Percentiles rank a stretch among this genome's conserved stretches.
These are phyloP conservation scores for Pollenia amentaria DNA, from an alignment of 2,888 invertebrate species.

Conservation along the genomic window DNA sequence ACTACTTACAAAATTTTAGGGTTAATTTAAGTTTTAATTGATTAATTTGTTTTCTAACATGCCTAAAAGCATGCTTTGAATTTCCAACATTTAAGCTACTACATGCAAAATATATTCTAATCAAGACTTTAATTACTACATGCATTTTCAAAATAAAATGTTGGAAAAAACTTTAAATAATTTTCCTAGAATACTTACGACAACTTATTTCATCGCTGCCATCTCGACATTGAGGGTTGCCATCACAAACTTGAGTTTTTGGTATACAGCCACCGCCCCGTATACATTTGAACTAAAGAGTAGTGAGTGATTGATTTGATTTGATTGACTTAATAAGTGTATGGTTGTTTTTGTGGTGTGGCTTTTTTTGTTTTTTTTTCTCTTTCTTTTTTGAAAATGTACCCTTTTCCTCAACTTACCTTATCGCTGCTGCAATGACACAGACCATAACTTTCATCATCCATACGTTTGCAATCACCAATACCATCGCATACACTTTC, in stretches of 20 bases:
- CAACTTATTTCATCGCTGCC: slow-evolving; percentile 86
- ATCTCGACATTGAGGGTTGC: slow-evolving; percentile 86
- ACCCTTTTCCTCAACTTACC: slow-evolving; percentile 80
- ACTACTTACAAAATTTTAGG: too few relatives aligned
- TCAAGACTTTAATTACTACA: not conserved
- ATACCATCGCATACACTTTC: slow-evolving; percentile 93
- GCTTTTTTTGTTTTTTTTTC: not conserved
- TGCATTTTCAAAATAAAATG: slow-evolving; percentile 14
- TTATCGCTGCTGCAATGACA: slow-evolving; percentile 82
- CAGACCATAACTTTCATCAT: slow-evolving; percentile 88
- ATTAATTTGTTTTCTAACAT: too few relatives aligned
- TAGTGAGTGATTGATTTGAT: slow-evolving; percentile 57
- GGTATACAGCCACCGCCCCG: slow-evolving; percentile 84
- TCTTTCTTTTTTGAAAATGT: not conserved
- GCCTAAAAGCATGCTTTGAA: too few relatives aligned
- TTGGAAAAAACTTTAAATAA: not conserved
- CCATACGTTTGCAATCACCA: slow-evolving; percentile 90
- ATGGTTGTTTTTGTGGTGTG: not conserved
- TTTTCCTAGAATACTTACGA: slow-evolving; percentile 82
- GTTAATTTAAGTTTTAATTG: too few relatives aligned
- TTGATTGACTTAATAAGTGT: not conserved
- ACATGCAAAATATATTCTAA: too few relatives aligned
- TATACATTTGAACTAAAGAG: slow-evolving; percentile 84
- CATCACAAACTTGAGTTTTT: slow-evolving; percentile 85
- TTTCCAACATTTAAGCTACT: too few relatives aligned